Percentiles rank a stretch among this genome's conserved stretches.
These are phyloP conservation scores for Dorcus hopei DNA, from an alignment of 2,888 invertebrate genomes.

Conservation along the genomic window DNA sequence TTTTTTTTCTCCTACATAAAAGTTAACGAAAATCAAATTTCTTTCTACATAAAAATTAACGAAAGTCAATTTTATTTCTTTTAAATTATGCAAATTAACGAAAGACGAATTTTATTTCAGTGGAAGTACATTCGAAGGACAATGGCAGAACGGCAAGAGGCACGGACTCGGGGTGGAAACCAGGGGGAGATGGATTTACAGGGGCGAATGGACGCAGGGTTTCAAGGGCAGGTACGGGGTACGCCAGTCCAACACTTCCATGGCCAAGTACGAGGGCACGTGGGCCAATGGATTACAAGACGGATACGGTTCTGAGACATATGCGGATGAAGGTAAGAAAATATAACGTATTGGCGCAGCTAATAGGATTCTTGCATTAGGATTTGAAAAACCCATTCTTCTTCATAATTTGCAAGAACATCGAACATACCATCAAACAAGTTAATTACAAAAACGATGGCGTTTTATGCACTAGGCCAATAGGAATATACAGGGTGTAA, in stretches of 20 bases:
- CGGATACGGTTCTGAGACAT: conserved; percentile 98
- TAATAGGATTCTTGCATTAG: background rate
- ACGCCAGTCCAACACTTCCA: conserved; percentile 90
- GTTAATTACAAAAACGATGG: too few relatives aligned
- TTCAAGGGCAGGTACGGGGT: conserved; percentile 99
- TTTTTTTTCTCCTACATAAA: too few relatives aligned
- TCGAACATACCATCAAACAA: too few relatives aligned
- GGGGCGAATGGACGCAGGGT: conserved; percentile 98
- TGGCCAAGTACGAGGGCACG: conserved; percentile 95
- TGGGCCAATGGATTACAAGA: conserved; percentile 99
- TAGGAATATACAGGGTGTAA: too few relatives aligned
- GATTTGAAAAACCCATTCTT: too few relatives aligned
- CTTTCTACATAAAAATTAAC: conserved; percentile 36
- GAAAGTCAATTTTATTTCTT: conserved; percentile 44
- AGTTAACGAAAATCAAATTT: conserved; percentile 3
- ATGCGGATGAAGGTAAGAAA: conserved; percentile 92
- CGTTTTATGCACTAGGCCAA: too few relatives aligned
- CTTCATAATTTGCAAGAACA: too few relatives aligned
- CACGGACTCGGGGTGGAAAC: conserved; percentile 98
- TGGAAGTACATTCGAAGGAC: conserved; percentile 95
- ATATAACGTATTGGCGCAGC: background rate
- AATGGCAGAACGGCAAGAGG: conserved; percentile 99
- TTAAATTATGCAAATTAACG: too few relatives aligned
- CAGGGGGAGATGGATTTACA: conserved; percentile 94
- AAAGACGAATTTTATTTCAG: conserved; percentile 54